These are phyloP conservation scores for Dendrocincla tyrannina DNA, from an alignment of 2,797 vertebrate species.

Conservation along the genomic window DNA sequence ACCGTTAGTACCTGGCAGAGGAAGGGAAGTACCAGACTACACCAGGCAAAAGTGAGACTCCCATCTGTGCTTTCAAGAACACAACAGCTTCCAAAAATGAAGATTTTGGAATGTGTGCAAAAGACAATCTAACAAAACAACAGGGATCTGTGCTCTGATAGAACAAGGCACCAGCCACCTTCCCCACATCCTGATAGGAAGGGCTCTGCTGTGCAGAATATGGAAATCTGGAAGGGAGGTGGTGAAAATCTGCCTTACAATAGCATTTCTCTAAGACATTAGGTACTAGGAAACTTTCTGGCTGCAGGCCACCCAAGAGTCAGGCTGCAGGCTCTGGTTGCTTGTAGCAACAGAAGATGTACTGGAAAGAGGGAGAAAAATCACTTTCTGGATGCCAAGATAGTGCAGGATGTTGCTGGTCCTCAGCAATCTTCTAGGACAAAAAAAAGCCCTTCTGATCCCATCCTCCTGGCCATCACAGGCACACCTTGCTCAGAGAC, in stretches of 20 bases:
- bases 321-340: constrained; percentile 44
- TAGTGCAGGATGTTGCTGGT: background rate
- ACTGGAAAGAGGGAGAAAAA: background rate
- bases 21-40: constrained; percentile 49
- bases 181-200: background rate
- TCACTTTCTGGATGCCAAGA: background rate
- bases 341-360: constrained; percentile 47
- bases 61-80: constrained; percentile 23
- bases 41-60: constrained; percentile 17
- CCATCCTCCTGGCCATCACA: background rate
- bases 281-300: constrained; percentile 24
- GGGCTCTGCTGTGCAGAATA: background rate
- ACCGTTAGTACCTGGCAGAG: constrained; percentile 59
- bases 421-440: background rate
- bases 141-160: background rate
- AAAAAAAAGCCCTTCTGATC: background rate
- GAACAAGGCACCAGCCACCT: background rate
- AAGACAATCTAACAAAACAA: background rate
- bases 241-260: constrained; percentile 40
- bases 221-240: constrained; percentile 29
- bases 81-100: background rate
- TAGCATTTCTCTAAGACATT: constrained; percentile 4
- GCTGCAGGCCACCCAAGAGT: constrained; percentile 38
- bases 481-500: background rate
- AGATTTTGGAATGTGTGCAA: background rate